phyloP scores from a whole-genome alignment of 2,888 invertebrate genomes.

The Noctua pronuba region DNA sequence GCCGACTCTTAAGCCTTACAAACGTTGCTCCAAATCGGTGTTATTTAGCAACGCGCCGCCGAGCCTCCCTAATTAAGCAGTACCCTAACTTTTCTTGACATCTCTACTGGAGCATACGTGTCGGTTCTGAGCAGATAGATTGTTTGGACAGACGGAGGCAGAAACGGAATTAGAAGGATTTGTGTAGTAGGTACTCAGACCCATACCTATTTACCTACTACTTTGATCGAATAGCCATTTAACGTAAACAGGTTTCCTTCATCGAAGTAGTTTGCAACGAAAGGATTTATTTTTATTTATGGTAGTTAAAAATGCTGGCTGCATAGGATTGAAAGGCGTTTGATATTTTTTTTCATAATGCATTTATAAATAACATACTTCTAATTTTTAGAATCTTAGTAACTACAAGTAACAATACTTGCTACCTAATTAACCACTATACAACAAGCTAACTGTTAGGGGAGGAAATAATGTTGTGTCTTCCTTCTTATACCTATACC shows the following conservation, averaged over 20 bases:
- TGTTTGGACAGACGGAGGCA: slow-evolving; percentile 81
- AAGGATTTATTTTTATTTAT: background rate
- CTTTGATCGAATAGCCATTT: slow-evolving; percentile 23
- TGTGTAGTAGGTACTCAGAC: slow-evolving; percentile 64
- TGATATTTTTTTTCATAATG: too few species aligned
- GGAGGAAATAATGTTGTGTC: background rate
- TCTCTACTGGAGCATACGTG: slow-evolving; percentile 76
- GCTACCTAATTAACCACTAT: too few species aligned
- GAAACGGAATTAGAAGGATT: slow-evolving; percentile 77
- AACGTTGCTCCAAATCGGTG: slow-evolving; percentile 83
- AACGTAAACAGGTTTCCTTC: background rate
- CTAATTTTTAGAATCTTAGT: too few species aligned
- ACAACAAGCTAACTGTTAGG: background rate
- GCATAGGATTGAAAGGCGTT: background rate
- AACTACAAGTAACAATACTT: too few species aligned
- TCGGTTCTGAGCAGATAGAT: slow-evolving; percentile 74
- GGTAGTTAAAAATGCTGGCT: background rate
- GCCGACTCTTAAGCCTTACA: slow-evolving; percentile 80
- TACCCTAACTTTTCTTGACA: slow-evolving; percentile 86
- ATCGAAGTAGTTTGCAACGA: background rate
- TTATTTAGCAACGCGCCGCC: slow-evolving; percentile 81
- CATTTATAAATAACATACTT: background rate
- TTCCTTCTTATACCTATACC: background rate
- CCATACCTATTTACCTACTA: slow-evolving; percentile 19
- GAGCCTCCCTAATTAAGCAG: slow-evolving; percentile 83